A percentile compares a stretch with the other conserved stretches of the same genome.
phyloP scores from a whole-genome alignment of 2,113 vertebrate species.

The Bufo bufo region DNA sequence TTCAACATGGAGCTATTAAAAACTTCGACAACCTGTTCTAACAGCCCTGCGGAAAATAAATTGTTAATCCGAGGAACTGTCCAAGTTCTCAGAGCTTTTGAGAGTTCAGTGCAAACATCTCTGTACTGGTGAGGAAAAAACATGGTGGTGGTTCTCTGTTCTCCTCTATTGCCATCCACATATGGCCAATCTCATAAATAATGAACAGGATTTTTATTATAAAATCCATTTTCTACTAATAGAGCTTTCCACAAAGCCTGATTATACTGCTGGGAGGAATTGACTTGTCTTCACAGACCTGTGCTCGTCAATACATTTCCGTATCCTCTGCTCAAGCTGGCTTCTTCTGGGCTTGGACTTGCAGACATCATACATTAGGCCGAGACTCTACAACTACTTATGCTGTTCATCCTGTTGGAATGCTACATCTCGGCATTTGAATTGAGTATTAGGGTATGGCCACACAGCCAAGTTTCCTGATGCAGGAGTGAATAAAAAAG shows the following conservation, averaged over 20 bases:
- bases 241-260: conserved; percentile 5
- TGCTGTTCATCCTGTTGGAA: no score
- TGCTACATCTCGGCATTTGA: no score
- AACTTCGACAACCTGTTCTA: conserved; percentile 6
- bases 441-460: no score
- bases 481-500: no score
- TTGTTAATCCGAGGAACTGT: not conserved
- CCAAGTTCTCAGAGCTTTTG: not conserved
- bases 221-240: conserved; percentile 28
- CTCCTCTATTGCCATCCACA: not conserved
- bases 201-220: not conserved
- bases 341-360: not conserved
- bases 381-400: not conserved
- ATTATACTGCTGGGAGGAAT: not conserved
- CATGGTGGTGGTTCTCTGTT: not conserved
- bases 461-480: no score
- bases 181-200: not conserved
- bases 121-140: not conserved
- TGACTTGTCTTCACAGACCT: not conserved
- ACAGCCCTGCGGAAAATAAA: not conserved
- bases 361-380: not conserved
- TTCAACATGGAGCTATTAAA: conserved; percentile 39
- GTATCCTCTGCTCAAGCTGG: not conserved
- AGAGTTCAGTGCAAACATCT: not conserved
- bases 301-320: not conserved